These are phyloP conservation scores for Neoarius graeffei DNA, from an alignment of 2,113 vertebrate genomes.

Conservation along the genomic window DNA sequence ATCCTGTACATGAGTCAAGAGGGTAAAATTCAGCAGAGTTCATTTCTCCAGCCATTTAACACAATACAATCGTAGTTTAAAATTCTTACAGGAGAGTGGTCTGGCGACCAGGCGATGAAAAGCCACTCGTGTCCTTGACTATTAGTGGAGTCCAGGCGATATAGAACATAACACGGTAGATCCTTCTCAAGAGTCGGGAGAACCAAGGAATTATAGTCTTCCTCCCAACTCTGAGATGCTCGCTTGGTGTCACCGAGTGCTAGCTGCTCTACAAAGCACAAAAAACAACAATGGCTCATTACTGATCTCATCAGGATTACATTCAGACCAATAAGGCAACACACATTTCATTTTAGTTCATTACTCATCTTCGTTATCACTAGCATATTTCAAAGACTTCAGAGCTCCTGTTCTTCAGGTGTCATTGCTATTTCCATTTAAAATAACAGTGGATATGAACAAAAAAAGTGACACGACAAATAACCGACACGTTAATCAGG, in stretches of 20 bases:
- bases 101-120: conserved; percentile 95
- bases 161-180: conserved; percentile 89
- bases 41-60: background rate
- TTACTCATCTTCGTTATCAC: background rate
- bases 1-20: background rate
- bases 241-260: conserved; percentile 76
- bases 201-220: conserved; percentile 87
- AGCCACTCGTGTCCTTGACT: conserved; percentile 95
- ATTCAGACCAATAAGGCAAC: background rate
- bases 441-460: background rate
- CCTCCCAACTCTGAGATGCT: conserved; percentile 84
- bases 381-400: background rate
- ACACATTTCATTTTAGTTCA: background rate
- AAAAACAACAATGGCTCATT: conserved; percentile 5
- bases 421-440: background rate
- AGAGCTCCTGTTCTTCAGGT: too few species aligned
- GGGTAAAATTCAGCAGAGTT: background rate
- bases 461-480: background rate
- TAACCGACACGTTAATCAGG: background rate
- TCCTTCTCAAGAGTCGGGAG: conserved; percentile 87
- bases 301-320: conserved; percentile 2
- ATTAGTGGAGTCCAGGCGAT: conserved; percentile 92
- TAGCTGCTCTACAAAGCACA: conserved; percentile 83
- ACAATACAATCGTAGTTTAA: background rate
- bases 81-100: conserved; percentile 85